Evolutionary conservation across 2,888 invertebrate genomes (phyloP).

Genomic region (Lepidocyrtoides sp.): DNA sequence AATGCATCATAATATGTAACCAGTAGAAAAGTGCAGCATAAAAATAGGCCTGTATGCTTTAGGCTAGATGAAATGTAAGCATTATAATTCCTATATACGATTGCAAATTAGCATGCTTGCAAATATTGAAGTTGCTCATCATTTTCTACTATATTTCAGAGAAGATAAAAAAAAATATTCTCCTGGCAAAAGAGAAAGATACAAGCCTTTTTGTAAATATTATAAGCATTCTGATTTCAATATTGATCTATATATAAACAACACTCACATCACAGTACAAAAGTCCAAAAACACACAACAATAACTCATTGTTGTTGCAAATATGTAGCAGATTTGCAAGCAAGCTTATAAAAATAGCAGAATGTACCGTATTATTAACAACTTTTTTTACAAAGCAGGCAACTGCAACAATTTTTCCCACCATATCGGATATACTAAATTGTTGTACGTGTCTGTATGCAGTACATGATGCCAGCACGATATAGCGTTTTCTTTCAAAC

Average conservation of each 20-base stretch:
- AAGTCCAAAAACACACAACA: not conserved
- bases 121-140: too few species aligned
- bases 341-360: slow-evolving; percentile 28
- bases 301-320: slow-evolving; percentile 38
- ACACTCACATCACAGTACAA: not conserved
- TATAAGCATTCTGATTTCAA: not conserved
- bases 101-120: not conserved
- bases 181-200: not conserved
- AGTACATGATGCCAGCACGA: too few species aligned
- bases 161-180: too few species aligned
- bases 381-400: slow-evolving; percentile 21
- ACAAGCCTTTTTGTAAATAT: not conserved
- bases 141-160: not conserved
- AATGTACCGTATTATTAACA: slow-evolving; percentile 64
- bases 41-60: not conserved
- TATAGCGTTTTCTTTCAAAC: not conserved
- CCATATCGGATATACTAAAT: not conserved
- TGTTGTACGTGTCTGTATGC: not conserved
- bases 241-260: too few species aligned
- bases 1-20: not conserved
- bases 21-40: too few species aligned
- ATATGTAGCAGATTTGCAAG: slow-evolving; percentile 48
- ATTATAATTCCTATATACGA: not conserved
- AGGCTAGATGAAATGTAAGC: not conserved
- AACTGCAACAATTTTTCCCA: slow-evolving; percentile 59